phyloP scores from a whole-genome alignment of 2,888 invertebrate species.

The Tinea semifulvella region DNA sequence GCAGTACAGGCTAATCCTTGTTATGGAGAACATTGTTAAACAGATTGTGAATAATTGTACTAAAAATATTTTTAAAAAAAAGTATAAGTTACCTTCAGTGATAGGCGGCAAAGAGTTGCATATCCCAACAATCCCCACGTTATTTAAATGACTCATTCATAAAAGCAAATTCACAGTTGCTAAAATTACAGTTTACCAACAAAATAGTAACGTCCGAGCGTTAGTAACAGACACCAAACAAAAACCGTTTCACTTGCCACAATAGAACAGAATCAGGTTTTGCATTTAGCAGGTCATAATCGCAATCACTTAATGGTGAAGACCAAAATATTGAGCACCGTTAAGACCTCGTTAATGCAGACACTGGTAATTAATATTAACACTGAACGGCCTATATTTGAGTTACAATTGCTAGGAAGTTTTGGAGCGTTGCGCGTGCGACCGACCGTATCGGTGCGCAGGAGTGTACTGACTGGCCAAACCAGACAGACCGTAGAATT shows the following conservation, averaged over 20 bases:
- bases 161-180: slow-evolving; percentile 29
- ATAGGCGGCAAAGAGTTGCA: slow-evolving; percentile 64
- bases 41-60: too few species aligned
- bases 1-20: too few species aligned
- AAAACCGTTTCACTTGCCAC: slow-evolving; percentile 14
- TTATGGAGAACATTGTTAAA: too few species aligned
- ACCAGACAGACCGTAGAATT: too few species aligned
- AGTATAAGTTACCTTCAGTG: slow-evolving; percentile 47
- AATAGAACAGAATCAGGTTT: slow-evolving; percentile 12
- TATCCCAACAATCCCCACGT: slow-evolving; percentile 61
- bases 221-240: not conserved
- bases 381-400: slow-evolving; percentile 48
- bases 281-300: slow-evolving; percentile 3
- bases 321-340: not conserved
- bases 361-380: slow-evolving; percentile 27
- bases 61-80: too few species aligned
- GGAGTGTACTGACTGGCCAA: slow-evolving; percentile 43
- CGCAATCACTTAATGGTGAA: not conserved
- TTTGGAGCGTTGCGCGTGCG: slow-evolving; percentile 38
- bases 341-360: not conserved
- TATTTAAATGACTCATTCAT: slow-evolving; percentile 64
- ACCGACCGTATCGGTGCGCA: slow-evolving; percentile 42
- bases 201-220: not conserved
- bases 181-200: slow-evolving; percentile 7
- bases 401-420: slow-evolving; percentile 13